These are phyloP conservation scores for Halcyon malimbica DNA, from an alignment of 2,113 vertebrate genomes.

Conservation along the genomic window DNA sequence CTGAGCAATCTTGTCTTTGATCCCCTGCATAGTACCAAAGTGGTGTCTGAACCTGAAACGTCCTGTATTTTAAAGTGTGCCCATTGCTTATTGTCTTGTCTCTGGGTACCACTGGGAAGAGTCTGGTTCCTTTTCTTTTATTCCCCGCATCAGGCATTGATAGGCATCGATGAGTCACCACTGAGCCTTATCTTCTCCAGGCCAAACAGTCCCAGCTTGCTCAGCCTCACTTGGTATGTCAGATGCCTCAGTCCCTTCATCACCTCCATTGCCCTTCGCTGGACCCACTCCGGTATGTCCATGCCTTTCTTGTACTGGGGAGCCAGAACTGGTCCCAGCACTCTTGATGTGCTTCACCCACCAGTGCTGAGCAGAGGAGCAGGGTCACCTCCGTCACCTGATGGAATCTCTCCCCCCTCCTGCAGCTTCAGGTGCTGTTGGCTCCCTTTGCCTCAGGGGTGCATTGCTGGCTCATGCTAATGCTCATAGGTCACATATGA, in stretches of 20 bases:
- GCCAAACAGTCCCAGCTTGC: background rate
- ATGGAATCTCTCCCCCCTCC: background rate
- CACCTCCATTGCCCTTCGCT: background rate
- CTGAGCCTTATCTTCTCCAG: background rate
- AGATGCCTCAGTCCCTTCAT: background rate
- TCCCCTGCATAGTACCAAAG: background rate
- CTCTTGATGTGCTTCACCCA: background rate
- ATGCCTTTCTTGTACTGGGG: background rate
- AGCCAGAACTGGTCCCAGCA: background rate
- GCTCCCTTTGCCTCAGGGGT: background rate
- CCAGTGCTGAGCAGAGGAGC: background rate
- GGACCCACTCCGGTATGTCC: background rate
- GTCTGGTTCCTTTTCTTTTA: background rate
- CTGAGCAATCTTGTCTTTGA: background rate
- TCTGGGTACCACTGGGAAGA: background rate
- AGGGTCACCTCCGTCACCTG: background rate
- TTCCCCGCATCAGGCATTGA: background rate
- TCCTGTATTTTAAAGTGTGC: background rate
- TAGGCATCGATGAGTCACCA: background rate
- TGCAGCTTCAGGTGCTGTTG: background rate
- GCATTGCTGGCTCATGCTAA: background rate
- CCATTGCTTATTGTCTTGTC: background rate
- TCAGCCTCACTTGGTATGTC: fast-evolving
- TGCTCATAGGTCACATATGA: fast-evolving
- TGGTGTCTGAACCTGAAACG: background rate